phyloP scores from a whole-genome alignment of 2,797 vertebrate species.

The Momotus momota region DNA sequence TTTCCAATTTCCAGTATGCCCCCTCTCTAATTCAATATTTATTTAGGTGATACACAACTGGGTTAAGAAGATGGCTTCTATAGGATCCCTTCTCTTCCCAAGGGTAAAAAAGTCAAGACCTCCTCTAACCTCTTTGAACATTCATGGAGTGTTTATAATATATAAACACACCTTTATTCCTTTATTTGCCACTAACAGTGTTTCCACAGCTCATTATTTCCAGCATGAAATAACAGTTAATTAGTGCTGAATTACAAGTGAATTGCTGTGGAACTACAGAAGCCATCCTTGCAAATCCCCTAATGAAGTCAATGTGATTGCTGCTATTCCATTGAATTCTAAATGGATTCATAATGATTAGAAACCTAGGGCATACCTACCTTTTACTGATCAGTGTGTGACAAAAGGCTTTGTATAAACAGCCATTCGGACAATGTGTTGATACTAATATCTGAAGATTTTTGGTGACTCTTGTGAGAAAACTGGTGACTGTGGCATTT shows the following conservation, averaged over 20 bases:
- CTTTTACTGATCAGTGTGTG: conserved; percentile 53
- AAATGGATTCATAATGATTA: conserved; percentile 64
- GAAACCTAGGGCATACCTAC: conserved; percentile 48
- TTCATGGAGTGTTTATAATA: conserved; percentile 53
- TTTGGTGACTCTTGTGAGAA: background rate
- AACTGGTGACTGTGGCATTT: conserved; percentile 3
- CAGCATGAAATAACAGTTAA: conserved; percentile 71
- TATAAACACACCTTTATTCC: conserved; percentile 65
- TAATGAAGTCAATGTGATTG: conserved; percentile 64
- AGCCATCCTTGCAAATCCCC: conserved; percentile 53
- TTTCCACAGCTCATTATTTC: conserved; percentile 76
- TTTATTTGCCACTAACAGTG: conserved; percentile 66
- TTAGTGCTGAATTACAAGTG: conserved; percentile 67
- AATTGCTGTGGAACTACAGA: conserved; percentile 58
- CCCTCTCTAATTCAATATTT: conserved; percentile 53
- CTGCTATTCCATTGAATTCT: conserved; percentile 53
- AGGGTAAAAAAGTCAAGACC: conserved; percentile 37
- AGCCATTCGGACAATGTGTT: background rate
- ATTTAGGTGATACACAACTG: background rate
- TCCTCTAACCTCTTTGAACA: conserved; percentile 45
- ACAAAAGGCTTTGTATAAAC: conserved; percentile 40
- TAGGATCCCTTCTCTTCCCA: background rate
- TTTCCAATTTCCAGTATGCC: conserved; percentile 23
- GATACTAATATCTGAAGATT: background rate
- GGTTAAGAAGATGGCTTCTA: background rate